Conservation (phyloP, 2,888 invertebrate genomes). For the Euplexia lucipara region DNA sequence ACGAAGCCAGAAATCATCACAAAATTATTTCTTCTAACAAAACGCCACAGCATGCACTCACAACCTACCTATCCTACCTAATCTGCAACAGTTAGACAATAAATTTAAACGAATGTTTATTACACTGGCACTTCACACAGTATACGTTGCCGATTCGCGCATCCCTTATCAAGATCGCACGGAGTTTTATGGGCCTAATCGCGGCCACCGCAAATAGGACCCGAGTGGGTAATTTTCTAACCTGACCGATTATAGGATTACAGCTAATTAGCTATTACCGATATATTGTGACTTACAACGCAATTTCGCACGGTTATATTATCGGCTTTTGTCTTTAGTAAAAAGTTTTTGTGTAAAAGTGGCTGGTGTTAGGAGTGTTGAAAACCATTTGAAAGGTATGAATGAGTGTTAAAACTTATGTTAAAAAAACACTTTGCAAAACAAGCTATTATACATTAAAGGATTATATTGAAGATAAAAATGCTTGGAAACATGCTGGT, state of each 20-base stretch:
- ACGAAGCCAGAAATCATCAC: too few species aligned
- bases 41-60: conserved; percentile 30
- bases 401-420: too few species aligned
- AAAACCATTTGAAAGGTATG: neutral
- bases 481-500: too few species aligned
- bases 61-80: conserved; percentile 31
- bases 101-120: conserved; percentile 68
- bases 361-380: conserved; percentile 3
- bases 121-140: conserved; percentile 57
- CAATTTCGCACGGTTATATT: conserved; percentile 69
- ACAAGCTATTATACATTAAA: too few species aligned
- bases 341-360: conserved; percentile 23
- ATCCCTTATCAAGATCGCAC: conserved; percentile 88
- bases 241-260: conserved; percentile 90
- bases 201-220: conserved; percentile 86
- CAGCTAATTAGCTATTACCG: conserved; percentile 89
- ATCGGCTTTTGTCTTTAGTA: conserved; percentile 53
- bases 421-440: too few species aligned
- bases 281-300: conserved; percentile 80
- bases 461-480: too few species aligned
- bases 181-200: conserved; percentile 90
- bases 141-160: conserved; percentile 81
- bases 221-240: conserved; percentile 88
- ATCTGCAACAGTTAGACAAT: conserved; percentile 60
- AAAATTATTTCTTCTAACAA: neutral